phyloP scores from a whole-genome alignment of 2,113 vertebrate species.

The Chaetops frenatus region DNA sequence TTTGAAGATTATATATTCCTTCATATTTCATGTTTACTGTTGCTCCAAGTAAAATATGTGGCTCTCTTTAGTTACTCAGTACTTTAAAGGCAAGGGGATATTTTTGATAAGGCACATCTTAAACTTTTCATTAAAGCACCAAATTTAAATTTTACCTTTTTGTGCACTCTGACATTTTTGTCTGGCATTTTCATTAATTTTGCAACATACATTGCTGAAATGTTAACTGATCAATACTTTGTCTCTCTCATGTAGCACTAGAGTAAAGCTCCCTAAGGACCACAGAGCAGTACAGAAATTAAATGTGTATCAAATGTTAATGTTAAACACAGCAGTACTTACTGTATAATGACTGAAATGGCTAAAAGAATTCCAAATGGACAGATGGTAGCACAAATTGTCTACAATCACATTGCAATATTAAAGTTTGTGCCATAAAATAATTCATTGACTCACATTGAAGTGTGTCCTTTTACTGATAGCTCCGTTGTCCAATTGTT shows the following conservation, averaged over 20 bases:
- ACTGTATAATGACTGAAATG: conserved; percentile 79
- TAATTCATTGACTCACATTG: conserved; percentile 76
- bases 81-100: conserved; percentile 64
- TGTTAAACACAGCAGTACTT: conserved; percentile 83
- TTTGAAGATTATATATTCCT: conserved; percentile 27
- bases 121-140: conserved; percentile 80
- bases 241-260: conserved; percentile 83
- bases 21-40: conserved; percentile 64
- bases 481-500: conserved; percentile 79
- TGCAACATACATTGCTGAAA: conserved; percentile 87
- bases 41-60: conserved; percentile 69
- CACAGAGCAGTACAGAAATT: conserved; percentile 82
- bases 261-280: conserved; percentile 74
- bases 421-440: conserved; percentile 81
- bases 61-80: conserved; percentile 57
- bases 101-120: conserved; percentile 76
- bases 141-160: conserved; percentile 85
- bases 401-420: conserved; percentile 86
- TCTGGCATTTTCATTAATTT: conserved; percentile 92
- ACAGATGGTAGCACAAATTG: conserved; percentile 87
- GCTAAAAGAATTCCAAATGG: conserved; percentile 82
- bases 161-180: conserved; percentile 86
- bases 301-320: conserved; percentile 95
- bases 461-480: conserved; percentile 80
- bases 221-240: conserved; percentile 98